These are phyloP conservation scores for Dryoscopus gambensis DNA, from an alignment of 2,113 vertebrate genomes.

Conservation along the genomic window DNA sequence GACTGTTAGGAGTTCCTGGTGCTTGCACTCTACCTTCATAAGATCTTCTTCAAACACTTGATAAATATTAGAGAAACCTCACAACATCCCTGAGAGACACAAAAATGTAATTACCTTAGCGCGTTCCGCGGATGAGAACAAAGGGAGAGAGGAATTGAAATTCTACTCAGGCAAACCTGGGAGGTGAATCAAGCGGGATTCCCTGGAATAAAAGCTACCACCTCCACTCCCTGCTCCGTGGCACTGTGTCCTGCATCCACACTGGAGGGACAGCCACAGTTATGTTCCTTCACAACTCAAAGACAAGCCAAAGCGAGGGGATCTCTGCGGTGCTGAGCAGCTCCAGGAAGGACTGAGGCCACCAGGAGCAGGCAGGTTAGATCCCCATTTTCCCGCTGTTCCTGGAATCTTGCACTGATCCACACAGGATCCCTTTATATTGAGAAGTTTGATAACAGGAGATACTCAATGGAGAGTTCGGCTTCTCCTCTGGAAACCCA, in stretches of 20 bases:
- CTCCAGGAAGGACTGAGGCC: background rate
- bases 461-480: rapidly evolving
- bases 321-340: background rate
- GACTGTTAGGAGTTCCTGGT: background rate
- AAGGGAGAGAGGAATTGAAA: conserved; percentile 19
- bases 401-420: background rate
- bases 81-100: conserved; percentile 18
- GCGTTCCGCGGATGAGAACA: background rate
- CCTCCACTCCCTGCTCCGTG: background rate
- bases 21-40: conserved; percentile 15
- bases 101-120: conserved; percentile 36
- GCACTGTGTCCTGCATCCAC: background rate
- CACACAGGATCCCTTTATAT: rapidly evolving
- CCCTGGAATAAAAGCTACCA: background rate
- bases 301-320: background rate
- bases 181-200: background rate
- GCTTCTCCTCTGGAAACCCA: background rate
- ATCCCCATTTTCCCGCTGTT: background rate
- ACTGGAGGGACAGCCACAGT: background rate
- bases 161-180: background rate
- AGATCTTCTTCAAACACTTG: conserved; percentile 52
- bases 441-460: background rate
- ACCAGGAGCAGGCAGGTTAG: background rate
- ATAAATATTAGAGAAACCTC: conserved; percentile 27
- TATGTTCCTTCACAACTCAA: background rate